These are phyloP conservation scores for Syngnathus acus DNA, from an alignment of 2,797 vertebrate genomes.

Conservation along the genomic window DNA sequence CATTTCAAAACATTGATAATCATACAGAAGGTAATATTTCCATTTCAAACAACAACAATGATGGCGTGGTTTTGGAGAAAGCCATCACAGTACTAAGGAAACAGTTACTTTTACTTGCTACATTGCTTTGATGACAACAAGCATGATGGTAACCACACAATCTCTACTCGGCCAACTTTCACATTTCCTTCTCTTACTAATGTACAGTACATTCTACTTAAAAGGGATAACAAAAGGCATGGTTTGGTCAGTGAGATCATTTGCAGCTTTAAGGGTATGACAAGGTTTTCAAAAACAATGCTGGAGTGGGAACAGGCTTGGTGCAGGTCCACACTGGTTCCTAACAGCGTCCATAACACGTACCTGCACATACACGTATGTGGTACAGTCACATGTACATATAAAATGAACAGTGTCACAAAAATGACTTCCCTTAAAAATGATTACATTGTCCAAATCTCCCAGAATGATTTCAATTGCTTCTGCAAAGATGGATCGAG, in stretches of 20 bases:
- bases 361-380: background rate
- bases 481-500: background rate
- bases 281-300: background rate
- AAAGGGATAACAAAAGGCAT: background rate
- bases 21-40: background rate
- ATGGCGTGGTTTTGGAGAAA: background rate
- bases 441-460: background rate
- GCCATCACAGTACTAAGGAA: background rate
- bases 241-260: background rate
- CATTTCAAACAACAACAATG: background rate
- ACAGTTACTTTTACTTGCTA: background rate
- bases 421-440: background rate
- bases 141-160: background rate
- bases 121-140: background rate
- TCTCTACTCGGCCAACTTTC: background rate
- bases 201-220: background rate
- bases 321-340: background rate
- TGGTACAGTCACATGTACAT: background rate
- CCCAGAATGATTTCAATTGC: background rate
- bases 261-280: background rate
- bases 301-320: background rate
- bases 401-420: background rate
- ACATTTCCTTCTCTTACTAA: background rate
- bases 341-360: background rate
- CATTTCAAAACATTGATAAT: constrained; percentile 13